Base-by-base conservation (phyloP, 1,140 invertebrate genomes). In the Sarcophaga peregrina region DNA sequence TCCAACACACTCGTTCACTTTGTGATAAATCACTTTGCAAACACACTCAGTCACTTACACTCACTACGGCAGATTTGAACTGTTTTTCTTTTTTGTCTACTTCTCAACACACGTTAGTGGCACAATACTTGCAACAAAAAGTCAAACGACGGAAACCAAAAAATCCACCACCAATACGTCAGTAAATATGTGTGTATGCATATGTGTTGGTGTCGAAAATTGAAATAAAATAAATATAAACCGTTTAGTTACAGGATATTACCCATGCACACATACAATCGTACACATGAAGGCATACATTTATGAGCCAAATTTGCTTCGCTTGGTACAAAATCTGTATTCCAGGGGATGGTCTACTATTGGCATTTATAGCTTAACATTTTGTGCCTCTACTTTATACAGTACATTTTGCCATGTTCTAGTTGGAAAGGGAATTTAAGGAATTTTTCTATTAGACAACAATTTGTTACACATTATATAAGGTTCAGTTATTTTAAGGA, bases 211-310 rank as follows among this genome's bases (percentile, higher is more conserved):
- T 88, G 87, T 84, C 85, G 84, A 85, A 87, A 87, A 89, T 89
- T 89, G 87, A 89, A 89, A 78, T 78, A 82, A 62, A 73, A 87
- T 86, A 89, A 86, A 87, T 85, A 90, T 90, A 90, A 90, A 90
- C 88, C 88, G 88, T 90, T 90, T 90, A 90, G 88, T 90, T 88
- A 90, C 88, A 90, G 88, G 88, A 90, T 90, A 90, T 90, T 90
- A 88, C 88, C 86, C 87, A 86, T 87, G 86, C 85, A 87, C 80
- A 82, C 83, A 81, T 50, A 20, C 47, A 48, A 8, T 52, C n/a
- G 3, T 10, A 68, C 20, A 9, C 20, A 68, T 68, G n/a, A 17
- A 7, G 15, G n/a, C 9, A 15, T 68, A 8, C 8, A 9, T 68
- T 68, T 68, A 20, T 9, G 15, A 9, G 20, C n/a, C n/a, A 68